Evolutionary conservation across 2,888 invertebrate species (phyloP), one percentile per base, ranked within the genome.

Genomic region (Sinhomidia bicolor): DNA sequence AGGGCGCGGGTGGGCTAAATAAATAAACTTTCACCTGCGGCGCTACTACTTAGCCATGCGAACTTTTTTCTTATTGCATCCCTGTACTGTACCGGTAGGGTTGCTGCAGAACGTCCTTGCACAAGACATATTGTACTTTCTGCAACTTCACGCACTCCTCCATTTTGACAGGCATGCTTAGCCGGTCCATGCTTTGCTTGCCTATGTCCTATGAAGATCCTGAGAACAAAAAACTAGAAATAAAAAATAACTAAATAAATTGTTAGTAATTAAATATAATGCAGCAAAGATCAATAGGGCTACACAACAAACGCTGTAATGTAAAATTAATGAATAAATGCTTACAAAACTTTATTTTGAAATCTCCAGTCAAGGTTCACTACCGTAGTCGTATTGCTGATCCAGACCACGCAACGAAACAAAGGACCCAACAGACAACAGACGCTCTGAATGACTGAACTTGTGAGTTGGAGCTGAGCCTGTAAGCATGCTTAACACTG

Each of bases 31-130:
- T 94, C 94, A 94, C 94, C 94, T 94, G 94, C 94, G 94, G 95
- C 94, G 94, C 94, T 94, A 95, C 95, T 95, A 95, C 95, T 95
- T 95, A 95, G 93, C 90, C 89, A 90, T 89, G 88, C 90, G 82
- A 85, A 90, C 85, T 89, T 90, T 89, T 36, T 65, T 29, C 60
- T 44, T 32, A 9, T 60, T 60, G 3, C 12, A 10, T 6, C 60
- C 5, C 9, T 2, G 10, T 14, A 29, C 29, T 29, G 60, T 2
- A 6, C 23, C 26, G 12, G 4, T 47, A 14, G 47, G 10, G 47
- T 6, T 14, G 14, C 12, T 14, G 14, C 47, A 3, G 1, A 9
- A 47, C 23, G 17, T 51, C 1, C 41, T 41, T 6, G 4, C 41
- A 41, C 4, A 51, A 1, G 12, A 17, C n/a, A 17, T n/a, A 51